Evolutionary conservation across 2,888 invertebrate species (phyloP).

Genomic region (Spodoptera littoralis): DNA sequence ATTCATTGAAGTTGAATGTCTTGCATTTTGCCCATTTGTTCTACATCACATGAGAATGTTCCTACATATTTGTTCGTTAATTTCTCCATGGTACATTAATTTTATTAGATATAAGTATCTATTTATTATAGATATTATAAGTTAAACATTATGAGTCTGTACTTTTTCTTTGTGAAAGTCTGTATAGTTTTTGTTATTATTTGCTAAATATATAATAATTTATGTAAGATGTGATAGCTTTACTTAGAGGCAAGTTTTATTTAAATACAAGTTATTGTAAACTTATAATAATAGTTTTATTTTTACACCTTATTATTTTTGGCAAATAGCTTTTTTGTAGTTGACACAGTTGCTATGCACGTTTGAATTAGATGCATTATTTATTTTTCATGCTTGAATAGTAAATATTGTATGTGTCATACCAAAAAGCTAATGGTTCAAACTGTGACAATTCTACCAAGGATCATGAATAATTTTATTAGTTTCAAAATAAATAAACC

Average conservation of each 20-base stretch:
- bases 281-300: slow-evolving; percentile 79
- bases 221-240: slow-evolving; percentile 88
- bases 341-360: slow-evolving; percentile 70
- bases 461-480: background rate
- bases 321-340: slow-evolving; percentile 69
- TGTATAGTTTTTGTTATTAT: slow-evolving; percentile 84
- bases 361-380: slow-evolving; percentile 48
- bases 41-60: slow-evolving; percentile 78
- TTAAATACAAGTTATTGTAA: slow-evolving; percentile 85
- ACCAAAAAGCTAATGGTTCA: slow-evolving; percentile 37
- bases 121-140: slow-evolving; percentile 79
- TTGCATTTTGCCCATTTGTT: slow-evolving; percentile 70
- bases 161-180: slow-evolving; percentile 78
- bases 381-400: slow-evolving; percentile 30
- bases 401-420: slow-evolving; percentile 35
- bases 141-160: slow-evolving; percentile 65
- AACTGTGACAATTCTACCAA: slow-evolving; percentile 2
- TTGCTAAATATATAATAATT: slow-evolving; percentile 78
- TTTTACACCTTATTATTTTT: slow-evolving; percentile 74
- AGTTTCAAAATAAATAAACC: too few relatives aligned
- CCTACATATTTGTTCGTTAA: slow-evolving; percentile 75
- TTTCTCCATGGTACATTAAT: slow-evolving; percentile 66
- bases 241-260: slow-evolving; percentile 86
- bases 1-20: slow-evolving; percentile 62
- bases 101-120: slow-evolving; percentile 72